Evolutionary conservation across 2,113 vertebrate genomes (phyloP).

Genomic region (Datnioides undecimradiatus): DNA sequence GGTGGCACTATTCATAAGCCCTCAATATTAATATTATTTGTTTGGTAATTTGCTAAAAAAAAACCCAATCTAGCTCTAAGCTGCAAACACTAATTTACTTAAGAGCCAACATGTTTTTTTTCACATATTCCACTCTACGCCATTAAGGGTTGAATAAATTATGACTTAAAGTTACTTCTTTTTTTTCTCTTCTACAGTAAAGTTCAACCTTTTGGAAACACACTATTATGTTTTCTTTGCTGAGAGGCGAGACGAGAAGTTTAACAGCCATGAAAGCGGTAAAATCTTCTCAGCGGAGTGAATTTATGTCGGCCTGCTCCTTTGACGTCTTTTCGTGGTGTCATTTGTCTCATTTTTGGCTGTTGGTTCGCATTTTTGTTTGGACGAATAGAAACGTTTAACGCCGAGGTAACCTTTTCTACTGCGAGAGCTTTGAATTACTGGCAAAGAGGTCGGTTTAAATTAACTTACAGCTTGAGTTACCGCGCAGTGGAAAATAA

Average conservation of each 20-base stretch:
- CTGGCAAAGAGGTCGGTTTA: not conserved
- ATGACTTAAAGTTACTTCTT: not conserved
- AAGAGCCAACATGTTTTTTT: conserved; percentile 3
- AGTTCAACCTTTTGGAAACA: not conserved
- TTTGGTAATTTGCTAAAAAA: not conserved
- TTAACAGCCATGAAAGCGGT: too few relatives aligned
- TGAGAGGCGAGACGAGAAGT: not conserved
- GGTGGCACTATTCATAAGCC: conserved; percentile 13
- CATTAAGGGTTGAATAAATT: not conserved
- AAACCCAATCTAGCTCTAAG: not conserved
- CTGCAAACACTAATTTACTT: conserved; percentile 2
- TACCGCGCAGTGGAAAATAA: not conserved
- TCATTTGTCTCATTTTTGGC: not conserved
- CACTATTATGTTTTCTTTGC: not conserved
- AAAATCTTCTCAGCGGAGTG: too few relatives aligned
- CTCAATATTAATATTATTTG: conserved; percentile 6
- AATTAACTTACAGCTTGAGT: not conserved
- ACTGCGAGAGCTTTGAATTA: not conserved
- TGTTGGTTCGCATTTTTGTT: not conserved
- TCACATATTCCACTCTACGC: not conserved
- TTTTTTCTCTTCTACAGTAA: not conserved
- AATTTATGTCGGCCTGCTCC: not conserved
- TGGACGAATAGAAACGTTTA: not conserved
- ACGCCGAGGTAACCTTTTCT: not conserved
- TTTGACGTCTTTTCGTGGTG: not conserved